A percentile compares a stretch with the other conserved stretches of the same genome.
These are phyloP conservation scores for Ondatra zibethicus DNA, from an alignment of 2,113 vertebrate genomes.

Conservation along the genomic window DNA sequence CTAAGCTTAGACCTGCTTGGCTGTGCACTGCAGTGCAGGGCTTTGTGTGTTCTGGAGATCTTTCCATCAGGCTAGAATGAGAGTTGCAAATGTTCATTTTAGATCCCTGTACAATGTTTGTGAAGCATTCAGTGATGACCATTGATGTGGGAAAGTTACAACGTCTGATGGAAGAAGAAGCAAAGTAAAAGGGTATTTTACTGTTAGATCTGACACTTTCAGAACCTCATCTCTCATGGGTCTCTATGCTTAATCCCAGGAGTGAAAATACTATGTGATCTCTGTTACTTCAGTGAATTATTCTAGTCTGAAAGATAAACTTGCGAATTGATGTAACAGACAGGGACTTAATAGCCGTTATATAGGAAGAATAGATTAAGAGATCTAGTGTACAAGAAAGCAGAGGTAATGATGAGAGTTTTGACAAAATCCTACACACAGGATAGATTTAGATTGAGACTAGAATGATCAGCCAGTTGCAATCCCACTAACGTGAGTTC, in stretches of 20 bases:
- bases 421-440: not conserved
- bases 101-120: not conserved
- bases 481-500: not conserved
- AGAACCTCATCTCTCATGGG: not conserved
- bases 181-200: not conserved
- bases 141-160: not conserved
- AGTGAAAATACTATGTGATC: not conserved
- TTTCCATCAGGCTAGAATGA: not conserved
- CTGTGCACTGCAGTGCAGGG: accelerated
- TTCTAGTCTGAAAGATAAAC: not conserved
- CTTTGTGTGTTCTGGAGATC: not conserved
- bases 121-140: no score
- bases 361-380: not conserved
- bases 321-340: no score
- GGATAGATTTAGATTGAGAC: not conserved
- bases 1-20: not conserved
- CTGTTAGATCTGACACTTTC: not conserved
- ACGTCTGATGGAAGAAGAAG: not conserved
- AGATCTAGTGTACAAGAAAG: not conserved
- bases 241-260: not conserved
- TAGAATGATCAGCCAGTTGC: not conserved
- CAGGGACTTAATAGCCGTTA: not conserved
- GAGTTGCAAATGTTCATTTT: not conserved
- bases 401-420: not conserved
- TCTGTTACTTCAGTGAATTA: not conserved